A percentile compares a stretch with the other conserved stretches of the same genome.
Conservation (phyloP, 1,140 invertebrate genomes). For the Ceratosolen solmsi region DNA sequence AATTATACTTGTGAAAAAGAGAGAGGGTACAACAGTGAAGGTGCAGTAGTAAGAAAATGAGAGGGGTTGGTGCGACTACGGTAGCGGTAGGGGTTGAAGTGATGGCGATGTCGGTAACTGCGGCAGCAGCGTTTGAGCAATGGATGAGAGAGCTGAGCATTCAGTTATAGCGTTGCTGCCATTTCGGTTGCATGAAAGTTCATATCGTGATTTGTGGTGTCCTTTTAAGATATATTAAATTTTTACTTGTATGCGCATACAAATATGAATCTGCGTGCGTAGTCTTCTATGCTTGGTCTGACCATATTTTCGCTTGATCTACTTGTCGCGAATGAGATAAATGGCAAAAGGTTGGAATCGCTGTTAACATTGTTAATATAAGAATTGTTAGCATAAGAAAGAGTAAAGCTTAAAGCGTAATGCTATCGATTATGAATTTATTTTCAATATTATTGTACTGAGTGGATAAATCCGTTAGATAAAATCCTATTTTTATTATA, state of each 20-base stretch:
- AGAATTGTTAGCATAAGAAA: no score
- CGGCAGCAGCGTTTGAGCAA: conserved; percentile 62
- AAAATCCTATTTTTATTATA: no score
- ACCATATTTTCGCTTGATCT: conserved; percentile 20
- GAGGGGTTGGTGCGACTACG: conserved; percentile 35
- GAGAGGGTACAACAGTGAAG: not conserved
- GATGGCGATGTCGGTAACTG: conserved; percentile 65
- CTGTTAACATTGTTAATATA: no score
- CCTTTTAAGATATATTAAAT: conserved; percentile 11
- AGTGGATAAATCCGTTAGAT: no score
- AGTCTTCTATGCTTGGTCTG: conserved; percentile 46
- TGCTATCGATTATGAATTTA: no score
- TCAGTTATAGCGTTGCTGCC: conserved; percentile 70
- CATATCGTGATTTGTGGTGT: not conserved
- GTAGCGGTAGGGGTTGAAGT: conserved; percentile 39
- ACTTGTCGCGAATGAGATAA: no score
- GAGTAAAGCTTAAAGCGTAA: no score
- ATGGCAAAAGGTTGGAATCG: no score
- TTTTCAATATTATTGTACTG: no score
- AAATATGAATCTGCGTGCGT: not conserved
- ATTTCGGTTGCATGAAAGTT: conserved; percentile 57
- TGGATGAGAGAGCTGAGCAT: conserved; percentile 52
- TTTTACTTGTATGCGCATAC: conserved; percentile 8
- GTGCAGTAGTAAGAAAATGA: not conserved
- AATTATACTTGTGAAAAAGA: not conserved